Evolutionary conservation across 2,797 vertebrate species (phyloP), one percentile per base, ranked within the genome.

Genomic region (Calcarius lapponicus): DNA sequence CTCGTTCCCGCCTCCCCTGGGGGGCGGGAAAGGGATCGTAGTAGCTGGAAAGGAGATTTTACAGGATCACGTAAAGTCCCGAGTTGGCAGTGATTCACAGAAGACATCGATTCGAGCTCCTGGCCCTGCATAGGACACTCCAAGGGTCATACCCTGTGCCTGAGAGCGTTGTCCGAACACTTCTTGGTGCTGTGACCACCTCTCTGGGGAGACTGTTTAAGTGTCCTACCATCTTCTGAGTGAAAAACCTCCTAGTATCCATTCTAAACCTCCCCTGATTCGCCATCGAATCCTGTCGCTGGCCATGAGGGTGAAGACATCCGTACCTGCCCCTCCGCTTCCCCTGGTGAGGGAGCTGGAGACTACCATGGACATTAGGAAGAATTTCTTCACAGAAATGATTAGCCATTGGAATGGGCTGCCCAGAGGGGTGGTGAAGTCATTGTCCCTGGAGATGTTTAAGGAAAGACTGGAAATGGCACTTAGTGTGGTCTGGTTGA

Each of bases 21-120:
- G 19, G 28, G 22, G 24, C 13, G 10, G 18, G 15, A 50, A 22
- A 8, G 10, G 14, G 17, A 8, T 16, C 11, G 0, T 5, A 4
- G 61, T 3, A 36, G 26, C 6, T 12, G 10, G 54, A 36, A 38
- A 11, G 18, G 13, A 38, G 28, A 2, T 61, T 45, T 29, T 38
- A 11, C 8, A 2, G 22, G 16, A 9, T n/a, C 6, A 2, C 19
- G 9, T 22, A 1, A 38, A 43, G 17, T 56, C 19, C 3, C 4
- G 7, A 5, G 0, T 15, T 42, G 32, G 42, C 17, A 14, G 9
- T 22, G 22, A 12, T 5, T 2, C 9, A 5, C 9, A 1, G 17
- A 13, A 3, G 9, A 15, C 9, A 15, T n/a, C 6, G 16, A 14
- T 5, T 76, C 10, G 8, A 29, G 5, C 10, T 53, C 17, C 29